A percentile compares a stretch with the other conserved stretches of the same genome.
Evolutionary conservation across 2,888 invertebrate species (phyloP).

Genomic region (Macrophya annulata): DNA sequence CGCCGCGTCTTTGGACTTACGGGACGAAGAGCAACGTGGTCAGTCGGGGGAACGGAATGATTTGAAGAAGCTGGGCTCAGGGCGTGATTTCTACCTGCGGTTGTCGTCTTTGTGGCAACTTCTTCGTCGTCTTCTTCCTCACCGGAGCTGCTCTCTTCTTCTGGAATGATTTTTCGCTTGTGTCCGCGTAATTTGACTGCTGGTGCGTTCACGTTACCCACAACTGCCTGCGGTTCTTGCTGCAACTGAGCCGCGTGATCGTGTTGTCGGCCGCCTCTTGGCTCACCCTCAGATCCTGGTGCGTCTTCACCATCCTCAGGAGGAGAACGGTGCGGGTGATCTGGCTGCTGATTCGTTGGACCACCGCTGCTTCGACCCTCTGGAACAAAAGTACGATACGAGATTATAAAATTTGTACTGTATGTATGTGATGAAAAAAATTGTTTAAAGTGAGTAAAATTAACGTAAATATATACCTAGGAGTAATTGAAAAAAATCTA

Average conservation of each 20-base stretch:
- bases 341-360: slow-evolving; percentile 80
- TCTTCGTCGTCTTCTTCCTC: slow-evolving; percentile 79
- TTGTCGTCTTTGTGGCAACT: slow-evolving; percentile 78
- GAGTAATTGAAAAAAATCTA: background rate
- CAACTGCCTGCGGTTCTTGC: slow-evolving; percentile 72
- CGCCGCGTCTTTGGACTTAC: slow-evolving; percentile 74
- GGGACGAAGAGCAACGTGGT: slow-evolving; percentile 72
- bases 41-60: slow-evolving; percentile 81
- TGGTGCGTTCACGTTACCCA: slow-evolving; percentile 67
- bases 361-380: slow-evolving; percentile 83
- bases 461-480: background rate
- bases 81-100: slow-evolving; percentile 78
- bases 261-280: slow-evolving; percentile 81
- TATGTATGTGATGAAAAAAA: background rate
- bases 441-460: background rate
- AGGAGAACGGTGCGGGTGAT: slow-evolving; percentile 79
- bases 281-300: slow-evolving; percentile 81
- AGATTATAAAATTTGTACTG: background rate
- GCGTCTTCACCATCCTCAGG: slow-evolving; percentile 80
- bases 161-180: slow-evolving; percentile 83
- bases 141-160: slow-evolving; percentile 80
- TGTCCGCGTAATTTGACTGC: slow-evolving; percentile 79
- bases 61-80: slow-evolving; percentile 84
- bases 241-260: slow-evolving; percentile 81
- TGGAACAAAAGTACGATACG: slow-evolving; percentile 67